Base-by-base conservation (phyloP, 2,113 vertebrate species). In the Xenus cinereus region DNA sequence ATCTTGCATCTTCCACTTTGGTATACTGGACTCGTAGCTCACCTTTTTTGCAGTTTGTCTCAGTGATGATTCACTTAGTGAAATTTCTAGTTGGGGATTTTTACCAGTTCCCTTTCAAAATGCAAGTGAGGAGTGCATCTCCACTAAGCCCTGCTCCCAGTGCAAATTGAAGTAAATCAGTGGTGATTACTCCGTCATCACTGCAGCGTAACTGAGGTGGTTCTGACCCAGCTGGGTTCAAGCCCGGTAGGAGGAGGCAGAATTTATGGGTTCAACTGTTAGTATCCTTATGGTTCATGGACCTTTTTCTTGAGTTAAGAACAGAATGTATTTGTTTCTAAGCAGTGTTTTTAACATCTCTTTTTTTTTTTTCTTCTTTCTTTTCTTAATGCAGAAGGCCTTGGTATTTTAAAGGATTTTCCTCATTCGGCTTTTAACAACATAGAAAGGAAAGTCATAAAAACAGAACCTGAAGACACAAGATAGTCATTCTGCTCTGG, bases 381-480 rank as follows among this genome's bases (percentile, higher is more conserved):
- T 51, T 22, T 94, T 94, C 86, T 74, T 85, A 39, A 85, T 92
- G 48, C 97, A 99, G 99, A 99, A 98, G 99, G 98, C 89, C 98
- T 98, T 95, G 99, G 99, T 84, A 99, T 98, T 92, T 97, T 98
- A 94, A 98, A 98, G 96, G 98, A 99, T 96, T 98, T 98, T 76
- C 98, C 98, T 95, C 99, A 99, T 93, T 98, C 98, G 32, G 98
- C 98, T 94, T 98, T 98, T 74, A 98, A 97, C 96, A 98, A 95
- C 96, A 87, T 98, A 22, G 99, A 99, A 92, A 99, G 99, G 97
- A 99, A 99, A 94, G 98, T 98, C 95, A 99, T 99, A 97, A 99
- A 99, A 98, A 99, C 99, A 96, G 99, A 99, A 96, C 99, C 99
- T 21, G 99, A 99, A 98, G 99, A 99, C 97, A 98, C 99, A 96